Evolutionary conservation across 2,888 invertebrate genomes (phyloP), one percentile per base, ranked within the genome.

Genomic region (Eilema sororculum): DNA sequence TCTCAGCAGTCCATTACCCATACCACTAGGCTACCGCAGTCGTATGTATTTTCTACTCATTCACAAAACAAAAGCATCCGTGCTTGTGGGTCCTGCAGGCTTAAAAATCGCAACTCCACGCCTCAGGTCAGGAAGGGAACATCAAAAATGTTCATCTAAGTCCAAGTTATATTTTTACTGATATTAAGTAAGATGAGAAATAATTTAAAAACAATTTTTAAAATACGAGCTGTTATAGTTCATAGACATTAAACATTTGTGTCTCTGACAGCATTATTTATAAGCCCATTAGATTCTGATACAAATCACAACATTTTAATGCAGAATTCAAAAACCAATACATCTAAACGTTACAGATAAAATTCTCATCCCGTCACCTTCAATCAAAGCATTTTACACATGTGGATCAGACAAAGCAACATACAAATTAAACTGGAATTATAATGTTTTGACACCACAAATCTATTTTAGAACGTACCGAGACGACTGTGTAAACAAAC

Each of bases 401-500:
- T 56, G n/a, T 61, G 30, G 24, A 52, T 66, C 68, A 80, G 62
- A 75, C 70, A 76, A 78, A 74, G 70, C 77, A 86, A 87, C 86
- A 85, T 81, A 89, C 86, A 86, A 88, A 92, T 91, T 87, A 87
- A 86, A 87, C 86, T 81, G 82, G 80, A 90, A 89, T 92, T 89
- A 91, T 91, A 92, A 91, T 86, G 88, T 91, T 93, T 93, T 93
- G 91, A 94, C 93, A 94, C 92, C 93, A 93, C 94, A 92, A 85
- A 91, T 92, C 94, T 95, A 95, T 95, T 95, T 95, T 88, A 80
- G 87, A 88, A 84, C 90, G 87, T 88, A 88, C 86, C 83, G 85
- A 87, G 87, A 87, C 88, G 93, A 87, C 89, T 93, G 92, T 93
- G 77, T 95, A 95, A 95, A 95, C 94, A 95, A 88, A 90, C 91